Percentiles rank a stretch among this genome's conserved stretches.
Conservation (phyloP, 2,888 invertebrate genomes). For the Aspidiotus destructor region DNA sequence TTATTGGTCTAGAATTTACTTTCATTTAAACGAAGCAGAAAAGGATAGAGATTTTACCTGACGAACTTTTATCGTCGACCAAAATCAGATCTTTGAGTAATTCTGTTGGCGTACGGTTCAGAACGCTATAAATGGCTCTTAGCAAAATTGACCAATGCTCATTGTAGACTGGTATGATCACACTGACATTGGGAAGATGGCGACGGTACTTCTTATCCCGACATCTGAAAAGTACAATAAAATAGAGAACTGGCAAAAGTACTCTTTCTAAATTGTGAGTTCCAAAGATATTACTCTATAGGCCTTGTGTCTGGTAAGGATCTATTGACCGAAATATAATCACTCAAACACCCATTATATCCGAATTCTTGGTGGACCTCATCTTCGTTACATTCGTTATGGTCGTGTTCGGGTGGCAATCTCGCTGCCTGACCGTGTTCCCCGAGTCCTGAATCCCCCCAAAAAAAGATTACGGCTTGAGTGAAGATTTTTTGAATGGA, state of each 20-base stretch:
- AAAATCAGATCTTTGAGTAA: conserved; percentile 76
- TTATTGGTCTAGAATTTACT: background rate
- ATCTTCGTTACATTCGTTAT: conserved; percentile 48
- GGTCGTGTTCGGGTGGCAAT: conserved; percentile 51
- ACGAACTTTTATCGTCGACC: conserved; percentile 77
- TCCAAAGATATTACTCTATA: no score
- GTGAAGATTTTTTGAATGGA: background rate
- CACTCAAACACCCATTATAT: conserved; percentile 85
- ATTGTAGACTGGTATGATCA: conserved; percentile 87
- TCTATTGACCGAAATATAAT: conserved; percentile 57
- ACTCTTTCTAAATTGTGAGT: no score
- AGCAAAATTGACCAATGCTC: conserved; percentile 82
- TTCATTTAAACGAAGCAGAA: background rate
- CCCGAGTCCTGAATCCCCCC: conserved; percentile 44
- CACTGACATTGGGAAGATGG: conserved; percentile 68
- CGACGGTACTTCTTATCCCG: conserved; percentile 56
- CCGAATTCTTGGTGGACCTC: conserved; percentile 75
- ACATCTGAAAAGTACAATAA: conserved; percentile 47
- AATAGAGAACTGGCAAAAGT: no score
- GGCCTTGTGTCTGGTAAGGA: no score
- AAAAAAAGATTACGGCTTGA: conserved; percentile 34
- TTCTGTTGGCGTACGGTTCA: conserved; percentile 68
- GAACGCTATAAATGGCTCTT: conserved; percentile 64
- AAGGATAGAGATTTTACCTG: conserved; percentile 45
- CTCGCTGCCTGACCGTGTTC: conserved; percentile 56